Base-by-base conservation (phyloP, 2,888 invertebrate genomes). In the Drosophila bunnanda region DNA sequence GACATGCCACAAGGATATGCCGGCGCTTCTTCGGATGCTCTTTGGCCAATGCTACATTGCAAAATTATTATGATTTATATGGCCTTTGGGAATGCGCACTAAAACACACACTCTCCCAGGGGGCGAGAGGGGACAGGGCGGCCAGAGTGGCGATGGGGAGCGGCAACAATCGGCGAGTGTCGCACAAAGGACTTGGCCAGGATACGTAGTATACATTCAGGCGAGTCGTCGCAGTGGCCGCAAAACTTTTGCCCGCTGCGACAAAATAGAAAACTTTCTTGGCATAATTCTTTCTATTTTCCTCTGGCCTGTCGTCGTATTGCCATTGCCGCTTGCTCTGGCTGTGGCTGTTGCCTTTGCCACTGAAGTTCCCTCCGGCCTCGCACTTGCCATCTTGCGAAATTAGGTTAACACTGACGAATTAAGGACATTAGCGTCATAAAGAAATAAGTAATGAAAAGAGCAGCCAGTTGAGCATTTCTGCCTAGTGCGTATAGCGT, bases 1-100 rank as follows among this genome's bases (percentile, higher is more conserved):
- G 89, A 86, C 89, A 86, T 86, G 89, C 85, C 89, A 86, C 88
- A 86, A 88, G 88, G 88, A 88, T 83, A 88, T 86, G 88, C 88
- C 68, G 82, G 58, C 70, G 72, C 62, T 74, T 67, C 74, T 81
- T 66, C 69, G 64, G 72, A 66, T 76, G 79, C 65, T 72, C 79
- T 77, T 84, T 77, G 70, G 76, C 89, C 88, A 79, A 76, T 88
- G 84, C 88, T 80, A 85, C 88, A 85, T 88, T 88, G 89, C 89
- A 89, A 86, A 86, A 86, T 86, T 86, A 86, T 86, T 86, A 86
- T 86, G 86, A 86, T 86, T 86, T 86, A 86, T 86, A 88, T 88
- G 74, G 89, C 86, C 89, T 88, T 80, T 88, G 89, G 86, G 86
- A 89, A 88, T 86, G 86, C 86, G 85, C 89, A 89, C 67, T 69